Conservation (phyloP, 2,888 invertebrate species). For the Cosmorhoe ocellata region DNA sequence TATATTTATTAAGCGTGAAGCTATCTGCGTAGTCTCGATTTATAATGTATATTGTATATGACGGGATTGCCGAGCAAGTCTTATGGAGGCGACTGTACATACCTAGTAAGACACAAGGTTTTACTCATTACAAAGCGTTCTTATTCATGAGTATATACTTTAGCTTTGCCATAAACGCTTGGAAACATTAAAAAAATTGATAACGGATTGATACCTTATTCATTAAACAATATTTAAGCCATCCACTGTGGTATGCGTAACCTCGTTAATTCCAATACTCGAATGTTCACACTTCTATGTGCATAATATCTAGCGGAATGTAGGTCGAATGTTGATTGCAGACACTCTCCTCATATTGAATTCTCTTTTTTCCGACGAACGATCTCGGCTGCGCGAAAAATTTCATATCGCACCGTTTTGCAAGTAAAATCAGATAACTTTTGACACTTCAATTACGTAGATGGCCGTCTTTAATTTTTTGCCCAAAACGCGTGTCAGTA, state of each 20-base stretch:
- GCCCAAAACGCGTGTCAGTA: conserved; percentile 67
- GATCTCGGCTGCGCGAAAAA: conserved; percentile 74
- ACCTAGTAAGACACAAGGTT: no score
- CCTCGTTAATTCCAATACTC: conserved; percentile 50
- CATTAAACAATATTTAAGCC: conserved; percentile 40
- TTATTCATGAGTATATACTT: no score
- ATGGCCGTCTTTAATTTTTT: conserved; percentile 74
- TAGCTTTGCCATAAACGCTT: no score
- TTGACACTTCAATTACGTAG: conserved; percentile 82
- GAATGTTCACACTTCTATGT: conserved; percentile 49
- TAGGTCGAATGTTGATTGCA: conserved; percentile 79
- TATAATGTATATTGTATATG: background rate
- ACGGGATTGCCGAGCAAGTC: no score
- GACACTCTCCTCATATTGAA: conserved; percentile 76
- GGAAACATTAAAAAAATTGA: no score
- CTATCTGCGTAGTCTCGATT: conserved; percentile 25
- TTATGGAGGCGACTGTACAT: no score
- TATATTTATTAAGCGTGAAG: conserved; percentile 41
- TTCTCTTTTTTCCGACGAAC: conserved; percentile 75
- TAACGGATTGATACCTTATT: no score
- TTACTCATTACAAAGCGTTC: no score
- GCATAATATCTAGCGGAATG: conserved; percentile 65
- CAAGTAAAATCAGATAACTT: conserved; percentile 83
- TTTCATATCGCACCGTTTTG: conserved; percentile 79
- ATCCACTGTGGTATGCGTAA: conserved; percentile 33